Conservation (phyloP, 1,140 invertebrate genomes). For the Semibalanus balanoides region DNA sequence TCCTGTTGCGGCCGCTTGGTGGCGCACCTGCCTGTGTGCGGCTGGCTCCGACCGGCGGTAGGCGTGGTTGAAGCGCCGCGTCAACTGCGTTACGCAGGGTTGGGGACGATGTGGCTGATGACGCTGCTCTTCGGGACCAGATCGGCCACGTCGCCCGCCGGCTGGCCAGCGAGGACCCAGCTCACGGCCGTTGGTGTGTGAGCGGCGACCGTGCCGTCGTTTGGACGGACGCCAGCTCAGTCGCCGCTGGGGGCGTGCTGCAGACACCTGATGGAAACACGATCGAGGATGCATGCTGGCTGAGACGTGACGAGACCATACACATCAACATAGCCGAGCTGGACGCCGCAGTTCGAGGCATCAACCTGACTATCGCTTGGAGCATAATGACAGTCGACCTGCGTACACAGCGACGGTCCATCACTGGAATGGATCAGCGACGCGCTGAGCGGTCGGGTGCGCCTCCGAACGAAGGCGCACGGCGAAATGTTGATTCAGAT, state of each 20-base stretch:
- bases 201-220: neutral
- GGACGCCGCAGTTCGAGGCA: slow-evolving; percentile 6
- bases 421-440: slow-evolving; percentile 9
- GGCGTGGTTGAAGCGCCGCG: no score
- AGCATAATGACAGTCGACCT: slow-evolving; percentile 7
- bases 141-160: neutral
- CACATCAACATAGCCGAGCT: no score
- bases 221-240: neutral
- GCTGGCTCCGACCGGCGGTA: no score
- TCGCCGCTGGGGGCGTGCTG: neutral
- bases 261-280: neutral
- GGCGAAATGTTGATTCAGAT: slow-evolving; percentile 6
- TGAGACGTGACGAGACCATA: neutral
- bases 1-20: neutral
- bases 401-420: slow-evolving; percentile 5
- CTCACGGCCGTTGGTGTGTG: neutral
- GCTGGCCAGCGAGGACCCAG: neutral
- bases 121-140: neutral
- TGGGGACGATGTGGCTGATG: neutral
- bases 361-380: slow-evolving; percentile 12
- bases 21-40: no score
- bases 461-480: slow-evolving; percentile 5
- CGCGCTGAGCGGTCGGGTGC: neutral
- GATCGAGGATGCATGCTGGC: slow-evolving; percentile 1
- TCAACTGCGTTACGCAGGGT: no score